phyloP scores from a whole-genome alignment of 2,113 vertebrate species.

The Scomber japonicus region DNA sequence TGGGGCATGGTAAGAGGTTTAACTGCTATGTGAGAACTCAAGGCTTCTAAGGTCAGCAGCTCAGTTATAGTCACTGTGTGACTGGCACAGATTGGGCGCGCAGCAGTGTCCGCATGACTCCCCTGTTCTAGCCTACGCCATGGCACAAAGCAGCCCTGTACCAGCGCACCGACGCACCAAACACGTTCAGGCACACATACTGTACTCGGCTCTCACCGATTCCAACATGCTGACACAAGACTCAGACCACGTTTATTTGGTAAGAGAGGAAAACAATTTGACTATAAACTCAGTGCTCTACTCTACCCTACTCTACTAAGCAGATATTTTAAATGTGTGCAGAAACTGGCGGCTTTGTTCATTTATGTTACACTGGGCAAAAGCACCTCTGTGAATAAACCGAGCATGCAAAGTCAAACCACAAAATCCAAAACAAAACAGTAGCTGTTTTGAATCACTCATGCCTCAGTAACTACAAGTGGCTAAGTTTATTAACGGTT shows the following conservation, averaged over 20 bases:
- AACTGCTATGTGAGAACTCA: constrained; percentile 81
- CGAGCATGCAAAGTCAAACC: constrained; percentile 55
- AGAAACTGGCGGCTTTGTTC: constrained; percentile 13
- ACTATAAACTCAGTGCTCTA: neutral
- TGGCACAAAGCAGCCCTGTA: constrained; percentile 82
- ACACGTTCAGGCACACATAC: constrained; percentile 69
- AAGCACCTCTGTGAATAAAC: constrained; percentile 49
- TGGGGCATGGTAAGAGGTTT: constrained; percentile 84
- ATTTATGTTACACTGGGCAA: constrained; percentile 9
- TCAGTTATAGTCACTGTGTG: constrained; percentile 84
- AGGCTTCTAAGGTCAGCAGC: constrained; percentile 82
- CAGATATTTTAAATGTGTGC: constrained; percentile 21
- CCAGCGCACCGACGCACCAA: constrained; percentile 74
- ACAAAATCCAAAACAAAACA: constrained; percentile 67
- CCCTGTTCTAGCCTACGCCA: constrained; percentile 80
- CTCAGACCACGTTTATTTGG: constrained; percentile 53
- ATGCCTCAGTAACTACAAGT: constrained; percentile 49
- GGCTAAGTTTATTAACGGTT: constrained; percentile 54
- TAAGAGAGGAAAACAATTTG: constrained; percentile 34
- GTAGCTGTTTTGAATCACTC: constrained; percentile 55
- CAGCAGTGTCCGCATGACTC: constrained; percentile 83
- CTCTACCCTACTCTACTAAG: neutral
- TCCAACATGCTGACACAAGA: constrained; percentile 62
- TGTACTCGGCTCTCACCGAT: constrained; percentile 47
- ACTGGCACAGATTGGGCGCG: constrained; percentile 84